Base-by-base conservation (phyloP, 35 echinoderm and acorn worm species). In the Anneissia japonica region DNA sequence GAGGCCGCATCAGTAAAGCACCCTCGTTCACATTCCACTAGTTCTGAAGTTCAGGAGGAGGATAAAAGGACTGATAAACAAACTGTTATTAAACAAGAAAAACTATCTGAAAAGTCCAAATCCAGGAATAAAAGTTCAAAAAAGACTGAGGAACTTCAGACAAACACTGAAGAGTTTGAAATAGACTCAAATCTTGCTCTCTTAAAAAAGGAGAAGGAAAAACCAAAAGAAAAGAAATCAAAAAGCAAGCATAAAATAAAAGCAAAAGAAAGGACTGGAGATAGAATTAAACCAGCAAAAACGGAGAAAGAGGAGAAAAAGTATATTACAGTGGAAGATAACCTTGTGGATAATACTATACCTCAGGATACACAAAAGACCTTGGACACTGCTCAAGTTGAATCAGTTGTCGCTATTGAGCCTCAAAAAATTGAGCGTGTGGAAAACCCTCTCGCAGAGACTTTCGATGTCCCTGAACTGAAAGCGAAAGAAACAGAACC, bases 141-240 rank as follows among this genome's bases (percentile, higher is more conserved):
- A 32, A 83, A 86, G 73, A 35, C 76, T 31, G 77, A 88, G 74
- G 77, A 64, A 64, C 21, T 0, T 81, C 79, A 39, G 79, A 81
- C 34, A 81, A 45, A 81, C 51, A 31, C 12, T 13, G 21, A 30
- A 14, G 41, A 19, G 30, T 33, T 83, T 29, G 56, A 83, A 83
- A 83, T 32, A 32, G 45, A 55, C 56, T 55, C 81, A 83, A 83
- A 30, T 29, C 7, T 4, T 36, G 21, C 81, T 17, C 32, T 55
- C 30, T 83, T 55, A 31, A 33, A 43, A 43, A 83, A 83, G 36
- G 81, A 83, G 34, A 81, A 38, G 29, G 26, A 31, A 39, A 79
- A 36, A 5, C 39, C 79, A 83, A 83, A 33, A 55, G n/a, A 73
- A 41, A 55, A 80, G 46, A 88, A 88, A 46, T 79, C 77, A 34